Base-by-base conservation (phyloP, 2,797 vertebrate genomes). In the Microctenopoma stevenorrisi region DNA sequence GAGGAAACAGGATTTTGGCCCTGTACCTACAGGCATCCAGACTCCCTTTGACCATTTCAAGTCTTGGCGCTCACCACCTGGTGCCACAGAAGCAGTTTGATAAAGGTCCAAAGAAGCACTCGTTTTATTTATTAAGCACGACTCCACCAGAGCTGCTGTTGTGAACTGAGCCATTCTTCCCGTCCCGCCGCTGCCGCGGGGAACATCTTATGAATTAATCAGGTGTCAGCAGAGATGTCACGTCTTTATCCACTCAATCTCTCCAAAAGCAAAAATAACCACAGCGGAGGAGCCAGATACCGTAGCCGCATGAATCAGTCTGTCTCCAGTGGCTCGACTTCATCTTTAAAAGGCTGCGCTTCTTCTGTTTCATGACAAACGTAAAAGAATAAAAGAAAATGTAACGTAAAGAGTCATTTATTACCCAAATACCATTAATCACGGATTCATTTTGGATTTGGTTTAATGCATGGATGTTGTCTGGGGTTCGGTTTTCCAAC, bases 181-280 rank as follows among this genome's bases (percentile, higher is more conserved):
- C 75, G 64, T 78, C 68, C 70, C 56, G 71, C 68, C 55, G 61
- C 70, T 78, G 83, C 87, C 76, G 78, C 71, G 3, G 55, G 85
- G 83, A 83, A 87, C 79, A 61, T 58, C 79, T 85, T 76, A 75
- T 85, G 89, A 89, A 91, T 90, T 88, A 89, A 91, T 91, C 76
- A 85, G 85, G 80, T 80, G 87, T 88, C 86, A 85, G 86, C 83
- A 70, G 70, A 90, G 81, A 78, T 87, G 84, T 86, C 86, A 82
- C 68, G 42, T 81, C 84, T 91, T 80, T 86, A 91, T 88, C 84
- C 81, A 80, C 83, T 89, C 89, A 68, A 82, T 91, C 85, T 80
- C 78, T 56, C 49, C 57, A 8, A 57, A 74, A 82, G 61, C 75
- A 66, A 83, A 64, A 56, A 68, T 50, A 53, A 54, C 73, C 71